A percentile compares a stretch with the other conserved stretches of the same genome.
These are phyloP conservation scores for Ennomos erosarius DNA, from an alignment of 2,888 invertebrate species.

Conservation along the genomic window DNA sequence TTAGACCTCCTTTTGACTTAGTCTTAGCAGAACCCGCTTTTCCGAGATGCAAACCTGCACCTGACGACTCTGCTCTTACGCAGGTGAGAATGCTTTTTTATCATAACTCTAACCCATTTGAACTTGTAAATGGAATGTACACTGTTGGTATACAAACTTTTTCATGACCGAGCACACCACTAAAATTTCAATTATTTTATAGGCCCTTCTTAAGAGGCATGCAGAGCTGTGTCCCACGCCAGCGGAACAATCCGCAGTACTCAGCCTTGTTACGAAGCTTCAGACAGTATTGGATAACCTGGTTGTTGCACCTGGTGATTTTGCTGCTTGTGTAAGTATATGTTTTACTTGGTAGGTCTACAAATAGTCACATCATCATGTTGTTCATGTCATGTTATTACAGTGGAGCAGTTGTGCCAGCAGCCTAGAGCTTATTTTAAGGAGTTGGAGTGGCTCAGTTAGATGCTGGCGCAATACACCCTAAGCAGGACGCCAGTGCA, in stretches of 20 bases:
- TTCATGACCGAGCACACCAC: neutral
- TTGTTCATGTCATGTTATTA: no score
- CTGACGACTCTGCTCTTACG: conserved; percentile 94
- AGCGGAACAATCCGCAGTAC: conserved; percentile 95
- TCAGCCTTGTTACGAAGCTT: conserved; percentile 97
- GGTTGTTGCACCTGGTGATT: conserved; percentile 96
- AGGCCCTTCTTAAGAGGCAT: conserved; percentile 96
- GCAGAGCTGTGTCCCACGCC: conserved; percentile 96
- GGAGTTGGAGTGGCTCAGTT: no score
- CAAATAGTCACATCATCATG: no score
- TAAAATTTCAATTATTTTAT: conserved; percentile 37
- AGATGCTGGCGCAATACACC: no score
- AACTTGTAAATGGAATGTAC: no score
- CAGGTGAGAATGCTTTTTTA: conserved; percentile 79
- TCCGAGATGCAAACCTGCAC: conserved; percentile 90
- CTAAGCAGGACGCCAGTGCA: no score
- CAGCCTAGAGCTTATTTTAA: no score
- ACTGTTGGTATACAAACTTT: no score
- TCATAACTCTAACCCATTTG: no score
- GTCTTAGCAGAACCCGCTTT: conserved; percentile 95
- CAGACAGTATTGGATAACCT: conserved; percentile 97
- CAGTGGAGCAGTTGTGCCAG: no score
- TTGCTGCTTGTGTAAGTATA: conserved; percentile 96
- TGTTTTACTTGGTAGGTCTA: no score
- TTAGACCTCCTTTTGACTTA: conserved; percentile 93